These are phyloP conservation scores for Alosa sapidissima DNA, from an alignment of 2,797 vertebrate genomes.

Conservation along the genomic window DNA sequence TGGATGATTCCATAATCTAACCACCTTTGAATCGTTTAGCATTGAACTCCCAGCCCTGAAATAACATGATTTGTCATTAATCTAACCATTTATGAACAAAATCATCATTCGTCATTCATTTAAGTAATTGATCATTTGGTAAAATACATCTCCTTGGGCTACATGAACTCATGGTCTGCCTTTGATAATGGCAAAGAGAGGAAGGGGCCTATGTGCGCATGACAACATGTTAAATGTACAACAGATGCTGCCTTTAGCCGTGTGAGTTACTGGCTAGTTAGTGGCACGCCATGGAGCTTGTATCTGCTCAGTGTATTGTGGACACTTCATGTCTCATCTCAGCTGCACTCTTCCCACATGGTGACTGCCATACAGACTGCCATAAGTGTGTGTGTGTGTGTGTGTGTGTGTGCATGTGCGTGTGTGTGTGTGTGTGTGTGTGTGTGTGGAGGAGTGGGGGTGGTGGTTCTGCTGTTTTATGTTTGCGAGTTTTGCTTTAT, in stretches of 20 bases:
- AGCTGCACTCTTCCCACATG: neutral
- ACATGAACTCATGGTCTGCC: slow-evolving; percentile 39
- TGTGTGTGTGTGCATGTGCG: neutral
- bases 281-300: slow-evolving; percentile 51
- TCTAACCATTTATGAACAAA: neutral
- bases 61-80: neutral
- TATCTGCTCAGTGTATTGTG: slow-evolving; percentile 51
- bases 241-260: slow-evolving; percentile 60
- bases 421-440: neutral
- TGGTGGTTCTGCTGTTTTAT: slow-evolving; percentile 3
- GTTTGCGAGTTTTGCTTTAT: slow-evolving; percentile 16
- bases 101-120: neutral
- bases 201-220: slow-evolving; percentile 50
- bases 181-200: slow-evolving; percentile 39
- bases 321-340: neutral
- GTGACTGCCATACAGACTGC: neutral
- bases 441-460: neutral
- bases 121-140: neutral
- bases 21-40: neutral
- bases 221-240: slow-evolving; percentile 63
- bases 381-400: neutral
- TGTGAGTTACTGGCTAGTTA: slow-evolving; percentile 53
- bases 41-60: neutral
- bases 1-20: too few relatives aligned
- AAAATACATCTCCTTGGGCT: neutral